A percentile compares a stretch with the other conserved stretches of the same genome.
Evolutionary conservation across 2,797 vertebrate species (phyloP).

Genomic region (Discoglossus pictus): DNA sequence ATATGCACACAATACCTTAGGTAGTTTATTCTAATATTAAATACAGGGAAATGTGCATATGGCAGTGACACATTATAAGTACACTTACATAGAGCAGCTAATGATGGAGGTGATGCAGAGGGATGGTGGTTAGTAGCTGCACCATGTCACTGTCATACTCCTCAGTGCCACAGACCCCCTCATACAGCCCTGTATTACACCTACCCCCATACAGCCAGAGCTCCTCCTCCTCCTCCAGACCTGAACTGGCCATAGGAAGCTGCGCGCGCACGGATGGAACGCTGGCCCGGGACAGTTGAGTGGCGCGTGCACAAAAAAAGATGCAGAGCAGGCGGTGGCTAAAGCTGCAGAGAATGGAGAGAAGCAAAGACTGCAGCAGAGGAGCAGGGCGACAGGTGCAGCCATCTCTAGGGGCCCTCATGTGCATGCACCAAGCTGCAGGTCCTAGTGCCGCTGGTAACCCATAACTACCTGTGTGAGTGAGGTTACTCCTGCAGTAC

Average conservation of each 20-base stretch:
- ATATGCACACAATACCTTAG: too few relatives aligned
- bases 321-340: too few relatives aligned
- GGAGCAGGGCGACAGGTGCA: slow-evolving; percentile 34
- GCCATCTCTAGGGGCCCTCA: slow-evolving; percentile 38
- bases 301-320: background rate
- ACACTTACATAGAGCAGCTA: too few relatives aligned
- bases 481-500: too few relatives aligned
- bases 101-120: too few relatives aligned
- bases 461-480: too few relatives aligned
- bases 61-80: too few relatives aligned
- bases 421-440: background rate
- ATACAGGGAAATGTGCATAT: too few relatives aligned
- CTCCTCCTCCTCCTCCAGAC: slow-evolving; percentile 52
- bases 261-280: background rate
- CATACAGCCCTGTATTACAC: background rate
- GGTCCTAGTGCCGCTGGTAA: slow-evolving; percentile 30
- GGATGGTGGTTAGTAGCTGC: too few relatives aligned
- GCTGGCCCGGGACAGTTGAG: background rate
- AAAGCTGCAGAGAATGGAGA: too few relatives aligned
- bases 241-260: background rate
- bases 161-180: background rate
- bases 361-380: background rate
- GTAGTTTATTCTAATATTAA: too few relatives aligned
- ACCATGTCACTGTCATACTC: too few relatives aligned
- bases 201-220: slow-evolving; percentile 59